Evolutionary conservation across 2,797 vertebrate genomes (phyloP).

Genomic region (Cephalopachus bancanus): DNA sequence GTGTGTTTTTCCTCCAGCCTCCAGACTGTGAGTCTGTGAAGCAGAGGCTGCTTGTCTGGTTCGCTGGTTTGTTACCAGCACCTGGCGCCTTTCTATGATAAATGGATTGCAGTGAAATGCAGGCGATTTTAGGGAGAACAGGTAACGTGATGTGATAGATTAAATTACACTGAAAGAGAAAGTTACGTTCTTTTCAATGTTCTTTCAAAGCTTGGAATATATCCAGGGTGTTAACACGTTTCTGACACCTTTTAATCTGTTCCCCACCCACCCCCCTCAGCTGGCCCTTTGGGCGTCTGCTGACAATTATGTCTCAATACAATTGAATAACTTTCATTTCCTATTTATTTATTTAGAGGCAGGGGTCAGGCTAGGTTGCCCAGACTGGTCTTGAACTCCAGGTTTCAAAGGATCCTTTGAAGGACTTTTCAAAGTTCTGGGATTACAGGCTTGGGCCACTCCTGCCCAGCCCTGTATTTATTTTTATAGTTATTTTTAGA

Average conservation of each 20-base stretch:
- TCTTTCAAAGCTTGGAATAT: background rate
- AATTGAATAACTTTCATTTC: background rate
- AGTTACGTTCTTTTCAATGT: background rate
- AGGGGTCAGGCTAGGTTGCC: too few relatives aligned
- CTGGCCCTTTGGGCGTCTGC: background rate
- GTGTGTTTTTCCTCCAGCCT: background rate
- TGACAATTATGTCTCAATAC: background rate
- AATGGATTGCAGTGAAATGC: background rate
- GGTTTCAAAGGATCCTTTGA: too few relatives aligned
- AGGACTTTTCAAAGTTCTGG: too few relatives aligned
- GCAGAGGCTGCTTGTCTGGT: background rate
- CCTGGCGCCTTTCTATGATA: too few relatives aligned
- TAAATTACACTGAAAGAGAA: background rate
- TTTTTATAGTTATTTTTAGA: slow-evolving; percentile 43
- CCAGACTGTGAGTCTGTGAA: background rate
- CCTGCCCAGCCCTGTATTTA: background rate
- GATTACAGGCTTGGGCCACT: too few relatives aligned
- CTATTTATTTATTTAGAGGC: too few relatives aligned
- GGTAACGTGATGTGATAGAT: background rate
- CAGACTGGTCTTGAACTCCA: too few relatives aligned
- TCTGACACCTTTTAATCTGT: background rate
- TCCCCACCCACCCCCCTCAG: background rate
- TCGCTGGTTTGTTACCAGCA: background rate
- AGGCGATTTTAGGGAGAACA: background rate
- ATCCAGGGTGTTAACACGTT: background rate